Evolutionary conservation across 2,797 vertebrate genomes (phyloP).

Genomic region (Anisognathus igniventris): DNA sequence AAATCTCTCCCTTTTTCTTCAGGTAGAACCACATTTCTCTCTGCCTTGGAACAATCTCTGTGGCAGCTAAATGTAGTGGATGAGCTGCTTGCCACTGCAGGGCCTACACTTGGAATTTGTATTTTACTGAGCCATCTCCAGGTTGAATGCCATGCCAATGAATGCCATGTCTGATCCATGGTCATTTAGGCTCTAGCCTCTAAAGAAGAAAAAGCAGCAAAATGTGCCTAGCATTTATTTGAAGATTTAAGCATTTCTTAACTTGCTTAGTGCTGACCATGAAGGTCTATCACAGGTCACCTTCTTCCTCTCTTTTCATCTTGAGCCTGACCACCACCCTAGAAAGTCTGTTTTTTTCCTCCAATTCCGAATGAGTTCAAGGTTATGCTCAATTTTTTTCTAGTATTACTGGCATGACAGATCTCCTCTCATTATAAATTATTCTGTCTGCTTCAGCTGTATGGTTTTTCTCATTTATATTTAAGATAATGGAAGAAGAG

Average conservation of each 20-base stretch:
- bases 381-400: background rate
- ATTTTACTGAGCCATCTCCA: background rate
- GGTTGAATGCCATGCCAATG: background rate
- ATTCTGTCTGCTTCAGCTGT: constrained; percentile 33
- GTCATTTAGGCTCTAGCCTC: background rate
- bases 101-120: background rate
- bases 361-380: background rate
- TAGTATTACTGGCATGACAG: background rate
- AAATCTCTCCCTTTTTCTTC: background rate
- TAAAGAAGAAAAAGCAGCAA: background rate
- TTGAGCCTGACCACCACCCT: background rate
- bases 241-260: background rate
- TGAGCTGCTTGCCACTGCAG: background rate
- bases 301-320: background rate
- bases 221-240: background rate
- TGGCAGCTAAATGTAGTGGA: background rate
- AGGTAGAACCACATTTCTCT: background rate
- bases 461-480: constrained; percentile 57
- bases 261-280: background rate
- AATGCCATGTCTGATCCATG: background rate
- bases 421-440: constrained; percentile 47
- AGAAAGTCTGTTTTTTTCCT: background rate
- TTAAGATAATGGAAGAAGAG: constrained; percentile 51
- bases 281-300: background rate
- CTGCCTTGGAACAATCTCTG: background rate